Percentiles rank a stretch among this genome's conserved stretches.
Conservation (phyloP, 2,888 invertebrate genomes). For the Chrysolina oricalcia region DNA sequence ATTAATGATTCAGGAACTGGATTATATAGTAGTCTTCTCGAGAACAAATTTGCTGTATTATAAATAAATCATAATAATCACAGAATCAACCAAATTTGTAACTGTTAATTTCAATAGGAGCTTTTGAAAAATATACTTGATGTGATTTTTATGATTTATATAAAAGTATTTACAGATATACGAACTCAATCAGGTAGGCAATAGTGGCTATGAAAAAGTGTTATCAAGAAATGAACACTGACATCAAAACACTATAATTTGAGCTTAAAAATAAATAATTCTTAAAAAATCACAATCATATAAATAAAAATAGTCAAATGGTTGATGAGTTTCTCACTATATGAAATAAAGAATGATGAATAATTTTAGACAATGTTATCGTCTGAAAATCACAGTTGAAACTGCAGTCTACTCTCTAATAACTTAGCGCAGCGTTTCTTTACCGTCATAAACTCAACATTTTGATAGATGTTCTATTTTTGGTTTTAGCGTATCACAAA, state of each 20-base stretch:
- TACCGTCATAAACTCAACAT: constrained; percentile 50
- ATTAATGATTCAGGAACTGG: not conserved
- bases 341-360: constrained; percentile 49
- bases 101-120: not conserved
- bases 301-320: constrained; percentile 60
- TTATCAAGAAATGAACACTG: constrained; percentile 53
- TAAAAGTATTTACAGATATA: constrained; percentile 33
- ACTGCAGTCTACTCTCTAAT: constrained; percentile 65
- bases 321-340: constrained; percentile 62
- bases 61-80: constrained; percentile 6
- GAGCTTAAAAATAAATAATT: constrained; percentile 55
- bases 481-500: constrained; percentile 25
- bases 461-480: constrained; percentile 23
- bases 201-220: constrained; percentile 43
- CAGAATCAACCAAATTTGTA: not conserved
- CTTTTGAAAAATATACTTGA: not conserved
- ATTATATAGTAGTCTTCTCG: not conserved
- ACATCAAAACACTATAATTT: constrained; percentile 58
- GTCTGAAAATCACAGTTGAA: constrained; percentile 68
- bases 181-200: constrained; percentile 29
- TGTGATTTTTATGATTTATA: constrained; percentile 30
- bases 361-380: constrained; percentile 57
- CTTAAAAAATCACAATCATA: constrained; percentile 63
- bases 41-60: not conserved
- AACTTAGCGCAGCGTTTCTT: constrained; percentile 52